Percentiles rank a stretch among this genome's conserved stretches.
Conservation (phyloP, 2,113 vertebrate genomes). For the Dissostichus mawsoni region DNA sequence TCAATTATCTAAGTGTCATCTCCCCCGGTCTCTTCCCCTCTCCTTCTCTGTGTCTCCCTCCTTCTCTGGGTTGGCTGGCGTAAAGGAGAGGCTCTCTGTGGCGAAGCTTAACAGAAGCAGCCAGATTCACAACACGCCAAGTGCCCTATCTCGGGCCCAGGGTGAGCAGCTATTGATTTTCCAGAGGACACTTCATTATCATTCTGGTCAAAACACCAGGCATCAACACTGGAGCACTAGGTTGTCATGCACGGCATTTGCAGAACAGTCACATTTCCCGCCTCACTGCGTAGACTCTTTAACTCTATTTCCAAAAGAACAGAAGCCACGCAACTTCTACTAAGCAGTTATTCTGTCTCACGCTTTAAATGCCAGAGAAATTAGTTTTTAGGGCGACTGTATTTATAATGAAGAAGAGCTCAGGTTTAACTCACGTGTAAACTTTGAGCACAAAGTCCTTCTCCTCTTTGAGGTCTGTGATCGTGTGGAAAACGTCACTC, state of each 20-base stretch:
- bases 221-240: constrained; percentile 51
- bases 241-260: constrained; percentile 51
- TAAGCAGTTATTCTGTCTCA: neutral
- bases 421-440: constrained; percentile 90
- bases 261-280: constrained; percentile 32
- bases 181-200: constrained; percentile 74
- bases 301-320: neutral
- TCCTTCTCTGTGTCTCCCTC: constrained; percentile 33
- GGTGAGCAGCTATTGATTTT: constrained; percentile 76
- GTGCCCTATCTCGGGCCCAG: constrained; percentile 59
- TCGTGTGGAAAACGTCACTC: constrained; percentile 92
- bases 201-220: constrained; percentile 68
- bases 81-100: constrained; percentile 64
- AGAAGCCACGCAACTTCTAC: neutral
- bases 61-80: constrained; percentile 37
- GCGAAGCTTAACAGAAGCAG: constrained; percentile 63
- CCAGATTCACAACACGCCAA: constrained; percentile 76
- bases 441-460: constrained; percentile 99
- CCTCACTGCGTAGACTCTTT: constrained; percentile 1
- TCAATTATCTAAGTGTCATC: constrained; percentile 71
- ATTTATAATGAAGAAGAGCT: neutral
- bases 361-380: neutral
- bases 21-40: constrained; percentile 38
- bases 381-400: neutral
- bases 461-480: constrained; percentile 95